Evolutionary conservation across 1,140 invertebrate genomes (phyloP).

Genomic region (Ericerus pela): DNA sequence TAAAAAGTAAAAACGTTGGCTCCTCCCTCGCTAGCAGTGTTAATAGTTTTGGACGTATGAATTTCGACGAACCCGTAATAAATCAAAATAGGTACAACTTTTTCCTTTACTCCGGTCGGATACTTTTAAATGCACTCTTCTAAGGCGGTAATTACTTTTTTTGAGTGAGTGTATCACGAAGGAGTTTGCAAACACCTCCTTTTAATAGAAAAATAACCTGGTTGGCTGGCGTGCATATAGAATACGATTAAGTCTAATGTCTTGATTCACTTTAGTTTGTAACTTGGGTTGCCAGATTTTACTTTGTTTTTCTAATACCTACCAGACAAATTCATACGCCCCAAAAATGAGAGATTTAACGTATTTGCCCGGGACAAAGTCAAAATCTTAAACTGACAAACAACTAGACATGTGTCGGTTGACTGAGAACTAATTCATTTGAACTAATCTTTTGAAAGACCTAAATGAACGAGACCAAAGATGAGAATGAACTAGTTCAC

Average conservation of each 20-base stretch:
- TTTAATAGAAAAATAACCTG: conserved; percentile 92
- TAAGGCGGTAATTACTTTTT: conserved; percentile 33
- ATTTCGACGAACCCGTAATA: conserved; percentile 82
- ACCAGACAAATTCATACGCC: too few species aligned
- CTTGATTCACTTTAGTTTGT: conserved; percentile 83
- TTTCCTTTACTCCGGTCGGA: neutral
- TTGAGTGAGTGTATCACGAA: conserved; percentile 66
- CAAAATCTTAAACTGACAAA: too few species aligned
- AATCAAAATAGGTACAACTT: conserved; percentile 18
- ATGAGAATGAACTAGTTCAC: too few species aligned
- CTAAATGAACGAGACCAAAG: too few species aligned
- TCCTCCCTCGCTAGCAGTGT: conserved; percentile 94
- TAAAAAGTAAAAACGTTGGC: conserved; percentile 98
- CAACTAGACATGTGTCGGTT: too few species aligned
- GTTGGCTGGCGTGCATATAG: conserved; percentile 91
- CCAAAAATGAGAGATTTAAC: too few species aligned
- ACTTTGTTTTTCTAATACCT: too few species aligned
- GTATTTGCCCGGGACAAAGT: too few species aligned
- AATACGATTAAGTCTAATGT: conserved; percentile 82
- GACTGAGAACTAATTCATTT: too few species aligned
- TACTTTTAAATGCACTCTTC: neutral
- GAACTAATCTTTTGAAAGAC: too few species aligned
- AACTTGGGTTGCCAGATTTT: too few species aligned
- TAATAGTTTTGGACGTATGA: conserved; percentile 97
- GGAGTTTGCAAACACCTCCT: conserved; percentile 79